Base-by-base conservation (phyloP, 2,113 vertebrate species). In the Rafetus swinhoei region DNA sequence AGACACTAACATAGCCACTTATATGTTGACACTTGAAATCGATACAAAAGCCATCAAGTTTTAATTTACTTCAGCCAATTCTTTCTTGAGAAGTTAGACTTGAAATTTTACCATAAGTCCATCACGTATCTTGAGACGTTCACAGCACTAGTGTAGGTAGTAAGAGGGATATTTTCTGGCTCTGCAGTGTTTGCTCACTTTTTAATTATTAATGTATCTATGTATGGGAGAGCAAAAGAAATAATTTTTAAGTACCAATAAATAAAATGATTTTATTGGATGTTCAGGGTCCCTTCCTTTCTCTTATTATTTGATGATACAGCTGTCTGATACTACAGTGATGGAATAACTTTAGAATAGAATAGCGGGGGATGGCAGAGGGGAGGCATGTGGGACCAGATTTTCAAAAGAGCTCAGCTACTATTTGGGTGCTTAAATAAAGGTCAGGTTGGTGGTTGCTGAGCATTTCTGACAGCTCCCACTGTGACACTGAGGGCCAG, bases 31-130 rank as follows among this genome's bases (percentile, higher is more conserved):
- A 52, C 57, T 95, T 79, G 18, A 59, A 90, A 95, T 97, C 90
- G 89, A 94, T 96, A 85, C 16, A 81, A 81, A 95, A 79, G 86
- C 88, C 72, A 85, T 94, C 60, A 90, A 91, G 88, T 56, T 53
- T 39, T 84, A 87, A 83, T 55, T 39, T 83, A 32, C 53, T 87
- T 53, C 39, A n/a, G 2, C 35, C 53, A 19, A 6, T 56, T 35
- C 74, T 81, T 72, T 86, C 81, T 88, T 77, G 52, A 56, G 81
- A 22, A 60, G 24, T 60, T 59, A 60, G 24, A 12, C 9, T n/a
- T n/a, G 83, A 9, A 39, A 7, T n/a, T 81, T 21, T 32, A 62
- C 60, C 8, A 45, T 82, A 76, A 72, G 29, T 65, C 13, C 15
- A n/a, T 65, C 62, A 65, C 25, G n/a, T 29, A n/a, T 57, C 45